Percentiles rank a stretch among this genome's conserved stretches.
phyloP scores from a whole-genome alignment of 2,888 invertebrate genomes.

The Scaptomyza caliginosa region DNA sequence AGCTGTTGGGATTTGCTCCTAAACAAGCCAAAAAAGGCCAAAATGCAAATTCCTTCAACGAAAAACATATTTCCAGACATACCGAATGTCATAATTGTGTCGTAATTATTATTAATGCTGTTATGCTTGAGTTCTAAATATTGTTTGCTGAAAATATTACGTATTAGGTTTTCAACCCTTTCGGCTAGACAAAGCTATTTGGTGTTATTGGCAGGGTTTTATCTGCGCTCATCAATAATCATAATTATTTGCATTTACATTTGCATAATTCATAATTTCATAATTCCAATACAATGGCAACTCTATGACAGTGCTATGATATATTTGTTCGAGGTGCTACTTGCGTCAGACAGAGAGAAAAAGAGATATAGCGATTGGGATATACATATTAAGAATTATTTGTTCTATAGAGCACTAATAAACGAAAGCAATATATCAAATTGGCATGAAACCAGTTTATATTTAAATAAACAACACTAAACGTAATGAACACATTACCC shows the following conservation, averaged over 20 bases:
- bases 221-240: slow-evolving; percentile 42
- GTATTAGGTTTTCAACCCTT: slow-evolving; percentile 62
- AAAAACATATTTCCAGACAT: slow-evolving; percentile 22
- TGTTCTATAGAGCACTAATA: slow-evolving; percentile 26
- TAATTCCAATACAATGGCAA: slow-evolving; percentile 63
- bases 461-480: slow-evolving; percentile 15
- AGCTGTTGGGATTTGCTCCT: slow-evolving; percentile 41
- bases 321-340: slow-evolving; percentile 24
- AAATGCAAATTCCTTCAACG: slow-evolving; percentile 38
- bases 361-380: no score
- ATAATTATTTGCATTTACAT: slow-evolving; percentile 49
- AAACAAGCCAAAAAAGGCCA: slow-evolving; percentile 38
- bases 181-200: slow-evolving; percentile 4
- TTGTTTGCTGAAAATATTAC: neutral
- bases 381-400: slow-evolving; percentile 6
- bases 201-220: slow-evolving; percentile 9
- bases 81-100: slow-evolving; percentile 68
- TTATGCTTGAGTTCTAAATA: slow-evolving; percentile 61
- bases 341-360: neutral
- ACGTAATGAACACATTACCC: slow-evolving; percentile 71
- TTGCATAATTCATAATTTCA: slow-evolving; percentile 79
- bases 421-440: slow-evolving; percentile 64
- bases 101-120: slow-evolving; percentile 81
- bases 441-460: slow-evolving; percentile 50
- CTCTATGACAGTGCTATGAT: slow-evolving; percentile 36